These are phyloP conservation scores for Crotophaga sulcirostris DNA, from an alignment of 2,113 vertebrate species.

Conservation along the genomic window DNA sequence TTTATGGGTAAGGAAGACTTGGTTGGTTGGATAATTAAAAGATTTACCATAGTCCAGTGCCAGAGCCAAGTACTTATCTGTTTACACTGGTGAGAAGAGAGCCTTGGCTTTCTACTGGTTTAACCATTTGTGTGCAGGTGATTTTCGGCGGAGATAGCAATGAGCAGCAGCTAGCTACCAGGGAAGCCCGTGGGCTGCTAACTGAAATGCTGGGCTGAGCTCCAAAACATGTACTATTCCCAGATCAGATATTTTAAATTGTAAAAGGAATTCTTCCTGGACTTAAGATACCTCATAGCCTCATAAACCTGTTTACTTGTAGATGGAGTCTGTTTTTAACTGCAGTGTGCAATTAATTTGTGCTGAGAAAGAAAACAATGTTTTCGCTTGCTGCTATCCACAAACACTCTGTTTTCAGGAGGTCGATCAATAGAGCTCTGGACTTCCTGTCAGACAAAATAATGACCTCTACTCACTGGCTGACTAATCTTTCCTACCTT, in stretches of 20 bases:
- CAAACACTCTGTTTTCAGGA: slow-evolving; percentile 8
- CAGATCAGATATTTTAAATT: not conserved
- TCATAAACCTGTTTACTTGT: not conserved
- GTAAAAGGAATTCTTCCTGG: not conserved
- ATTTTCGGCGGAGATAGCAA: not conserved
- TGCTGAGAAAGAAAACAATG: not conserved
- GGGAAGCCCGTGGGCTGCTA: not conserved
- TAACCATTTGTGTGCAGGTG: not conserved
- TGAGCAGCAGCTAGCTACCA: not conserved
- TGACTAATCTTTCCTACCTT: slow-evolving; percentile 33
- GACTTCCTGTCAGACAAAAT: slow-evolving; percentile 15
- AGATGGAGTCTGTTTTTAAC: not conserved
- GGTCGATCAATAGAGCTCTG: not conserved
- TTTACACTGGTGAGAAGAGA: not conserved
- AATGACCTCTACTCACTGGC: not conserved
- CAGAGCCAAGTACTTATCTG: not conserved
- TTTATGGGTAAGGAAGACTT: not conserved
- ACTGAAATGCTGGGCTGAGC: not conserved
- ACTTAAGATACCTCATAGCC: not conserved
- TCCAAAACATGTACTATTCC: not conserved
- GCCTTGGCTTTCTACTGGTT: not conserved
- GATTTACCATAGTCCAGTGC: not conserved
- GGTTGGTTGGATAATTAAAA: not conserved
- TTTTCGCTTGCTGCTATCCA: not conserved
- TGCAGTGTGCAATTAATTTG: not conserved